phyloP scores from a whole-genome alignment of 2,113 vertebrate species.

The Myiagra hebetior region DNA sequence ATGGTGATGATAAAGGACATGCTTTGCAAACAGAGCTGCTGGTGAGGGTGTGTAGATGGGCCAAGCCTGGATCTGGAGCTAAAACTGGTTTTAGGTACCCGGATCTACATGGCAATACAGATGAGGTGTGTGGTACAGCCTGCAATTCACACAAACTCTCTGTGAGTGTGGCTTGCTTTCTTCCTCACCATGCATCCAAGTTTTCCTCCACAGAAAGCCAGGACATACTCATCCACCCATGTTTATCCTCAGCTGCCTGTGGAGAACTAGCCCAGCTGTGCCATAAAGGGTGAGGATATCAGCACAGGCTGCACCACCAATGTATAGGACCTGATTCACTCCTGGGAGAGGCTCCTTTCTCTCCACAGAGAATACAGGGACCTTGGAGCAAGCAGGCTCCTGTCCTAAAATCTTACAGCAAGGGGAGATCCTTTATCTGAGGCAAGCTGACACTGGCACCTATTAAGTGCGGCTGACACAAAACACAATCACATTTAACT shows the following conservation, averaged over 20 bases:
- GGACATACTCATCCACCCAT: neutral
- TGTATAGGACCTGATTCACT: neutral
- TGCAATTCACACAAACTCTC: neutral
- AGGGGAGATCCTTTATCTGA: neutral
- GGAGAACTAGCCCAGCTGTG: neutral
- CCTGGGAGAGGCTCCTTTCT: neutral
- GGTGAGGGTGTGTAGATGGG: neutral
- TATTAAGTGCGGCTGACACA: neutral
- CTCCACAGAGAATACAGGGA: neutral
- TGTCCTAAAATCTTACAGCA: neutral
- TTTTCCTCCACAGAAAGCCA: neutral
- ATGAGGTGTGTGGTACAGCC: neutral
- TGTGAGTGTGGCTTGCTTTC: neutral
- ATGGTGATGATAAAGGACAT: neutral
- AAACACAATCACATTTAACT: neutral
- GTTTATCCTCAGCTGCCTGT: neutral
- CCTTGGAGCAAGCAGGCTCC: neutral
- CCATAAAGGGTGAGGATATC: fast-evolving
- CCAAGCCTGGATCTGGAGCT: neutral
- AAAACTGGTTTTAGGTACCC: neutral
- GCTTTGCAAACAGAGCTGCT: neutral
- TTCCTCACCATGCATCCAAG: neutral
- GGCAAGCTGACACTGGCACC: neutral
- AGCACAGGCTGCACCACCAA: fast-evolving
- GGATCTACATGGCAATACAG: neutral